These are phyloP conservation scores for Bugulina stolonifera DNA, from an alignment of 2,888 invertebrate genomes.

Conservation along the genomic window DNA sequence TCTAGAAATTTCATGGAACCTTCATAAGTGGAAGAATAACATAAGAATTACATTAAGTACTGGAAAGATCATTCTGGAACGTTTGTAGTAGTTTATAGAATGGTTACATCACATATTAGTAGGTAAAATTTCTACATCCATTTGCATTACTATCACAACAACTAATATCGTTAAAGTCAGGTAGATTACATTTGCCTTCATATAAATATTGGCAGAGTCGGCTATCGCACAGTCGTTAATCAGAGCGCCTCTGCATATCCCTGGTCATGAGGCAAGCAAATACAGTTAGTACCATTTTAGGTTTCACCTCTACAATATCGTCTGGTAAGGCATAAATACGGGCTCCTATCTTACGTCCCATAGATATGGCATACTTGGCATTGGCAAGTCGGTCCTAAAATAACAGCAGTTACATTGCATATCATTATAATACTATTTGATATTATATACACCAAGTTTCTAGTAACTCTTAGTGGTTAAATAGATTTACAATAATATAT, in stretches of 20 bases:
- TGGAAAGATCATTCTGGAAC: background rate
- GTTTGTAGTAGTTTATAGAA: background rate
- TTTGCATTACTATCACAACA: too few species aligned
- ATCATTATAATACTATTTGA: too few species aligned
- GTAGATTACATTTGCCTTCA: too few species aligned
- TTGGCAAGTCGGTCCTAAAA: constrained; percentile 85
- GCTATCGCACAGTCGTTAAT: background rate
- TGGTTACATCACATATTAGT: too few species aligned
- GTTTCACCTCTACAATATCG: constrained; percentile 95
- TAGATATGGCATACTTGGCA: constrained; percentile 98
- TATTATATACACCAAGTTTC: too few species aligned
- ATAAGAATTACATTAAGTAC: background rate
- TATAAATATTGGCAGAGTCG: background rate
- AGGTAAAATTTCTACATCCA: too few species aligned
- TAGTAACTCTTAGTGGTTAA: too few species aligned
- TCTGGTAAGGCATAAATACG: constrained; percentile 96
- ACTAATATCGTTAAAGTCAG: too few species aligned
- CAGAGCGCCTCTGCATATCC: constrained; percentile 57
- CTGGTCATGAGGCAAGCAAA: constrained; percentile 98
- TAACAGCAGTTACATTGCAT: too few species aligned
- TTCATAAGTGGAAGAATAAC: background rate
- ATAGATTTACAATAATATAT: too few species aligned
- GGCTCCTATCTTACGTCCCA: constrained; percentile 95
- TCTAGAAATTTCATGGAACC: background rate
- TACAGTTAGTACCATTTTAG: constrained; percentile 99